A percentile compares a stretch with the other conserved stretches of the same genome.
Conservation (phyloP, 1,140 invertebrate species). For the Nomia melanderi region DNA sequence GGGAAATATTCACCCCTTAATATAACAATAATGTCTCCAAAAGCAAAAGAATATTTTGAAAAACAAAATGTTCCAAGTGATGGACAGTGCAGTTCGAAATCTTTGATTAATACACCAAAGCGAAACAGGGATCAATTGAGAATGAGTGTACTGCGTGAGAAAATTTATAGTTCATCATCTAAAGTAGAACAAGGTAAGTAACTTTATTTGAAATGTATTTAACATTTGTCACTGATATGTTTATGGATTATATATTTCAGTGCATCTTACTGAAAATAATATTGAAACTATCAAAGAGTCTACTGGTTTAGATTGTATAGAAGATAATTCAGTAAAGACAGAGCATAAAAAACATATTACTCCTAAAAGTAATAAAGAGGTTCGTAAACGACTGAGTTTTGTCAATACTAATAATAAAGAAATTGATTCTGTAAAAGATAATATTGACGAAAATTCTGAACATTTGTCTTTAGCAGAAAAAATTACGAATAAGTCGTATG, state of each 20-base stretch:
- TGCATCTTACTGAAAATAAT: background rate
- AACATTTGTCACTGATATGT: background rate
- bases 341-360: background rate
- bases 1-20: conserved; percentile 73
- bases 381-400: conserved; percentile 54
- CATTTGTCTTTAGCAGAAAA: background rate
- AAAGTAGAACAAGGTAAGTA: conserved; percentile 22
- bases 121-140: conserved; percentile 14
- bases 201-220: background rate
- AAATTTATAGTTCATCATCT: conserved; percentile 3
- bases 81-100: background rate
- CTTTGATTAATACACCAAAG: conserved; percentile 22
- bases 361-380: conserved; percentile 19
- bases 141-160: conserved; percentile 41
- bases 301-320: background rate
- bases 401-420: conserved; percentile 12
- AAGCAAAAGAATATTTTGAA: conserved; percentile 41
- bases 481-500: background rate
- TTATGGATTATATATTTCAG: conserved; percentile 6
- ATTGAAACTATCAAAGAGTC: background rate
- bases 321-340: background rate
- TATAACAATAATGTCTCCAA: conserved; percentile 73
- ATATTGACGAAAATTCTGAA: conserved; percentile 5
- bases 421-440: background rate
- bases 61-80: conserved; percentile 2